phyloP scores from a whole-genome alignment of 2,888 invertebrate genomes.

The Dermolepida albohirtum region DNA sequence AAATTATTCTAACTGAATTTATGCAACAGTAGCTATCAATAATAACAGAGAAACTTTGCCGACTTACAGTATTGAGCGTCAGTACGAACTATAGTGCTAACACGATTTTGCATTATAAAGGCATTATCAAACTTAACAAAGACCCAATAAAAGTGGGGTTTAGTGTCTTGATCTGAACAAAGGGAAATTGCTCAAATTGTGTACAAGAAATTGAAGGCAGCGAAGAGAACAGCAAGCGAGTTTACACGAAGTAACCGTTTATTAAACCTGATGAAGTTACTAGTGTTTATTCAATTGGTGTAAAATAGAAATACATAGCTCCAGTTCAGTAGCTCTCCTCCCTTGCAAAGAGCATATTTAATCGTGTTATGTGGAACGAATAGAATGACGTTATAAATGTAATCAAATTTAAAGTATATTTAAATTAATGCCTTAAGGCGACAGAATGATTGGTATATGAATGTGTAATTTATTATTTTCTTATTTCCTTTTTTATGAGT shows the following conservation, averaged over 20 bases:
- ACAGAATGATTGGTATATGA: too few species aligned
- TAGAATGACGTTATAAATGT: too few species aligned
- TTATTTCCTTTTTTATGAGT: too few species aligned
- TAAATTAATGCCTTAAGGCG: too few species aligned
- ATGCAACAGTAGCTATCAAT: slow-evolving; percentile 20
- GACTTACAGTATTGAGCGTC: slow-evolving; percentile 47
- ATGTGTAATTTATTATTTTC: too few species aligned
- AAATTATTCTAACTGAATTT: slow-evolving; percentile 27
- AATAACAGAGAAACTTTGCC: slow-evolving; percentile 24
- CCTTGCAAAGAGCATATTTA: too few species aligned
- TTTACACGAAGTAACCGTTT: slow-evolving; percentile 23
- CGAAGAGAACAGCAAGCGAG: slow-evolving; percentile 20
- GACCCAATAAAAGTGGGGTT: slow-evolving; percentile 57
- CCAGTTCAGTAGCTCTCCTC: too few species aligned
- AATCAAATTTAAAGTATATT: too few species aligned
- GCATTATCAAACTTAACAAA: slow-evolving; percentile 58
- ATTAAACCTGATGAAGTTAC: too few species aligned
- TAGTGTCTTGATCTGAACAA: slow-evolving; percentile 30
- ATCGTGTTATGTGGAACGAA: too few species aligned
- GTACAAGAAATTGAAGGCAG: slow-evolving; percentile 24
- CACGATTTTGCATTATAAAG: slow-evolving; percentile 57
- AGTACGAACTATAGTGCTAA: slow-evolving; percentile 55
- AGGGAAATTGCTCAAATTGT: slow-evolving; percentile 19
- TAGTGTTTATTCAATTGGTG: slow-evolving; percentile 2
- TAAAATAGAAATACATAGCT: not conserved